Conservation (phyloP, 2,797 vertebrate genomes). For the Sphenopsis melanotis region DNA sequence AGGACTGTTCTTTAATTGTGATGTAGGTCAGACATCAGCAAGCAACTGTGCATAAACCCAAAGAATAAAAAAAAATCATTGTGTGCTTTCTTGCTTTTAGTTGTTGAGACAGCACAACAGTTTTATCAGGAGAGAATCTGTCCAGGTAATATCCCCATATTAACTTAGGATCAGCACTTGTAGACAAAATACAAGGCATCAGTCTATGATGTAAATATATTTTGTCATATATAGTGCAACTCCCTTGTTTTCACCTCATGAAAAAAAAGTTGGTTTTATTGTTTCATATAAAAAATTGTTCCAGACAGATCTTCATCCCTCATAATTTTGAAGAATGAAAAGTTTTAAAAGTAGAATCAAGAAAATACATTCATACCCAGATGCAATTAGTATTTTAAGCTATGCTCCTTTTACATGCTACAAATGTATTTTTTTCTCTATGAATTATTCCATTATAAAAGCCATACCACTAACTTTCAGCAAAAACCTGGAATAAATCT, state of each 20-base stretch:
- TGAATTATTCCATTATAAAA: background rate
- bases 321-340: conserved; percentile 16
- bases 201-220: conserved; percentile 25
- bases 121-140: conserved; percentile 19
- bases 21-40: background rate
- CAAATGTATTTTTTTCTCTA: background rate
- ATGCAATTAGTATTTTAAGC: background rate
- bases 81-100: background rate
- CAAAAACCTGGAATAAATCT: background rate
- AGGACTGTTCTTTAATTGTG: background rate
- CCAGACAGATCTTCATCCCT: conserved; percentile 38
- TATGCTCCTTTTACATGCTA: background rate
- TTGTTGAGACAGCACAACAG: background rate
- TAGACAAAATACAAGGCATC: background rate
- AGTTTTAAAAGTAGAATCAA: background rate
- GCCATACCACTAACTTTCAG: background rate
- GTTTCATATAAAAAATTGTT: conserved; percentile 12
- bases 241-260: conserved; percentile 2
- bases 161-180: background rate
- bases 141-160: conserved; percentile 22
- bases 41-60: background rate
- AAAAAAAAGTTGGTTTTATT: background rate
- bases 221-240: conserved; percentile 60
- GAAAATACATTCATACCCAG: background rate
- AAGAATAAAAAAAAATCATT: background rate